A percentile compares a stretch with the other conserved stretches of the same genome.
These are phyloP conservation scores for Molossus molossus DNA, from an alignment of 2,797 vertebrate species.

Conservation along the genomic window DNA sequence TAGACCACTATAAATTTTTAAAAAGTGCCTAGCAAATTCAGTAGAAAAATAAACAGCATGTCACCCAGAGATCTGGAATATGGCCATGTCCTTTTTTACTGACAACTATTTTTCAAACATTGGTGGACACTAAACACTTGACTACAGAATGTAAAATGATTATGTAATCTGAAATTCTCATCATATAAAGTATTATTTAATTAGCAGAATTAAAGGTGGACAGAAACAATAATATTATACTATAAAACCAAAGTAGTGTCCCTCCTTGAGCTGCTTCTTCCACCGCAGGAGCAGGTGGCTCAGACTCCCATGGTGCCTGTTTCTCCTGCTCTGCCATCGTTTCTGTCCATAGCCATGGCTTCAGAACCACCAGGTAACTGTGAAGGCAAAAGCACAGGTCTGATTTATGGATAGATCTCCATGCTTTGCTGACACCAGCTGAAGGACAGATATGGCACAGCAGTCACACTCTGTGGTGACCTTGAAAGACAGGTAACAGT, in stretches of 20 bases:
- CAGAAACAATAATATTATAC: background rate
- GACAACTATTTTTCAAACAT: conserved; percentile 26
- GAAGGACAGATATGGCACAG: background rate
- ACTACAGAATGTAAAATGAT: background rate
- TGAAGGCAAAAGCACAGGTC: background rate
- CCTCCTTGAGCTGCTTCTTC: background rate
- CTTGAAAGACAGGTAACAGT: background rate
- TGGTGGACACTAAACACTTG: background rate
- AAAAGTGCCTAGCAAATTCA: conserved; percentile 21
- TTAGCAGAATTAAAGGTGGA: background rate
- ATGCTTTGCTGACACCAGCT: background rate
- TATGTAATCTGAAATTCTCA: background rate
- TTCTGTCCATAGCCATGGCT: background rate
- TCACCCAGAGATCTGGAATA: conserved; percentile 14
- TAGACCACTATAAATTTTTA: background rate
- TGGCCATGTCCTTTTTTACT: background rate
- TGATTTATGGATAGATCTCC: background rate
- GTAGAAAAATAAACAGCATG: conserved; percentile 33
- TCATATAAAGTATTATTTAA: background rate
- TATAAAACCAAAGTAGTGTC: background rate
- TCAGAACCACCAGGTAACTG: background rate
- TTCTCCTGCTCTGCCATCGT: background rate
- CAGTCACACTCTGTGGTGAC: background rate
- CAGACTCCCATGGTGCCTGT: background rate
- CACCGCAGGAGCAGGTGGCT: background rate